Conservation (phyloP, 2,888 invertebrate genomes). For the Linyphia triangularis region DNA sequence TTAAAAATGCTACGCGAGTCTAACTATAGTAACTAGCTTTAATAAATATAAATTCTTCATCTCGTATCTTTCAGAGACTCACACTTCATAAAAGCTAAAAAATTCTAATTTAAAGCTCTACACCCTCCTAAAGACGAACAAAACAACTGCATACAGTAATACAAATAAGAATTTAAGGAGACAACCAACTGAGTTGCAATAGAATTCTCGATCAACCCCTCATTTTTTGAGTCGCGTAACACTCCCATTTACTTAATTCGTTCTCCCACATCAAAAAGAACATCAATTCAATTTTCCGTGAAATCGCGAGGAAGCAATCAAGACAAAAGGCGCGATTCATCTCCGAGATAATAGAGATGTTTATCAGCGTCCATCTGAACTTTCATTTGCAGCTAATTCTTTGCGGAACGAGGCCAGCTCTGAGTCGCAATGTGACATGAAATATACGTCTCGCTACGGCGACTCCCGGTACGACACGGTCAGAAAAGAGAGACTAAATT, state of each 20-base stretch:
- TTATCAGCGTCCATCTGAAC: too few species aligned
- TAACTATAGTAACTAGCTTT: too few species aligned
- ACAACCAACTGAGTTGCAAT: background rate
- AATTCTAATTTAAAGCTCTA: too few species aligned
- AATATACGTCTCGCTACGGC: background rate
- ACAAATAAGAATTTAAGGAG: too few species aligned
- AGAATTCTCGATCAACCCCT: background rate
- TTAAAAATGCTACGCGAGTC: too few species aligned
- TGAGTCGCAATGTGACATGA: background rate
- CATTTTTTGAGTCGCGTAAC: background rate
- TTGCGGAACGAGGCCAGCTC: background rate
- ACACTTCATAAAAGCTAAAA: too few species aligned
- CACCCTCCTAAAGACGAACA: too few species aligned
- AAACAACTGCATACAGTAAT: too few species aligned
- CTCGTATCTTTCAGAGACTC: too few species aligned
- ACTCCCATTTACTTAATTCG: background rate
- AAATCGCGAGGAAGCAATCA: background rate
- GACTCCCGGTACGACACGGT: background rate
- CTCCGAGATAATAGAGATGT: background rate
- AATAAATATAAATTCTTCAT: too few species aligned
- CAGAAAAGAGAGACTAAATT: conserved; percentile 22
- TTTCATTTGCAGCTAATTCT: background rate
- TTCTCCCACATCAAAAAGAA: background rate
- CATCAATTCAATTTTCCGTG: background rate
- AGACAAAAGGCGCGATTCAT: background rate